Percentiles rank a stretch among this genome's conserved stretches.
Evolutionary conservation across 2,113 vertebrate genomes (phyloP).

Genomic region (Camelus bactrianus): DNA sequence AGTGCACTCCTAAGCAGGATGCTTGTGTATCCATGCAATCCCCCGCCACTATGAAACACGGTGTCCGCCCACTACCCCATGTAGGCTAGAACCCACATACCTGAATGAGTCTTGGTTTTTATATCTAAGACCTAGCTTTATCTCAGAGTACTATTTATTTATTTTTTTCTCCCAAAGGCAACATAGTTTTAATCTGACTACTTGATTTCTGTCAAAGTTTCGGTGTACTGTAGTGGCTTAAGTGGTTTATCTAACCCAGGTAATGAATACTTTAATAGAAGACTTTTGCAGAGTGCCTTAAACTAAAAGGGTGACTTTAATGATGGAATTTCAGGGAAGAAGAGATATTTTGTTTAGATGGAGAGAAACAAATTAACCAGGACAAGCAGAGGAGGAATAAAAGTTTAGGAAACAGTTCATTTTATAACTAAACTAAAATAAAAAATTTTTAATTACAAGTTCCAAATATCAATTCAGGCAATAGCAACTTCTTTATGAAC

Average conservation of each 20-base stretch:
- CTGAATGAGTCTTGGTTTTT: neutral
- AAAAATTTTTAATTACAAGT: neutral
- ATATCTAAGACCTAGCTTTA: neutral
- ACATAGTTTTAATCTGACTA: neutral
- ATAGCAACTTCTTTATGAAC: neutral
- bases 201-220: neutral
- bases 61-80: accelerated
- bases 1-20: neutral
- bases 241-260: neutral
- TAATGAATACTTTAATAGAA: neutral
- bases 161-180: neutral
- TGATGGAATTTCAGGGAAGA: neutral
- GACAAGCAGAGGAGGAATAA: neutral
- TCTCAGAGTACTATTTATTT: neutral
- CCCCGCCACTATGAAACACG: neutral
- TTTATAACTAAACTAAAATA: neutral
- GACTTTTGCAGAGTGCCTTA: neutral
- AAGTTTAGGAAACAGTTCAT: neutral
- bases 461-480: neutral
- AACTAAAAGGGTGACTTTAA: neutral
- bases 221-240: neutral
- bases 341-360: constrained; percentile 44
- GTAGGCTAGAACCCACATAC: too few species aligned
- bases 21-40: accelerated
- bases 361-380: neutral